These are phyloP conservation scores for Creontiades dilutus DNA, from an alignment of 2,888 invertebrate species.

Conservation along the genomic window DNA sequence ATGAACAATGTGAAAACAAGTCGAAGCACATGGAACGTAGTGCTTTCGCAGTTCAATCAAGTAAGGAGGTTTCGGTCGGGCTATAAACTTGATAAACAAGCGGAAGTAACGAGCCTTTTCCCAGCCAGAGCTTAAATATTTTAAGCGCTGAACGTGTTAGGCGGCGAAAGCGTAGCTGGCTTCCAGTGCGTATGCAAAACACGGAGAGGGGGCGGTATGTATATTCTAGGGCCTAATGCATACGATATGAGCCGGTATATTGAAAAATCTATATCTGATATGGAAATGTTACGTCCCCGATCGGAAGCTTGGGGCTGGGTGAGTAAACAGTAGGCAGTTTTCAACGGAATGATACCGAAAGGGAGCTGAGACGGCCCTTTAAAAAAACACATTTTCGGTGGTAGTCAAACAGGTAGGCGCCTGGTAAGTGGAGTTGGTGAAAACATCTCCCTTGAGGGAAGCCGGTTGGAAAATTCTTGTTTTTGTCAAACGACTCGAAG, in stretches of 20 bases:
- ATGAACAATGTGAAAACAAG: too few species aligned
- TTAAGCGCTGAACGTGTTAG: slow-evolving; percentile 38
- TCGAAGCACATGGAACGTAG: background rate
- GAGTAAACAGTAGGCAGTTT: slow-evolving; percentile 27
- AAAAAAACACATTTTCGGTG: background rate
- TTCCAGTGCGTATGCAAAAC: slow-evolving; percentile 19
- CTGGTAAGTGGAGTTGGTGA: background rate
- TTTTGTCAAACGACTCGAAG: too few species aligned
- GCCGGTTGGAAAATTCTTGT: too few species aligned
- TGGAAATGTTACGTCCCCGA: slow-evolving; percentile 39
- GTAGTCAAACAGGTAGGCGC: slow-evolving; percentile 23
- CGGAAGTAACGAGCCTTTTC: slow-evolving; percentile 11
- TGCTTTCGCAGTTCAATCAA: slow-evolving; percentile 5
- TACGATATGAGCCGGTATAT: slow-evolving; percentile 45
- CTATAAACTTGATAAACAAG: slow-evolving; percentile 20
- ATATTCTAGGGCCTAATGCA: slow-evolving; percentile 52
- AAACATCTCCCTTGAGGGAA: background rate
- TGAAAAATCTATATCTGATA: slow-evolving; percentile 55
- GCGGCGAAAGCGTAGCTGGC: slow-evolving; percentile 1
- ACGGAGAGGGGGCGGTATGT: background rate
- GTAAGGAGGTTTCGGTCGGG: background rate
- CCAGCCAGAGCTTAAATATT: slow-evolving; percentile 23
- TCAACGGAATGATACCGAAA: background rate
- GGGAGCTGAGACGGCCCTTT: background rate
- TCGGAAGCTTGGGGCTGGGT: background rate